These are phyloP conservation scores for Serranochromis macrocephalus DNA, from an alignment of 2,113 vertebrate species.

Conservation along the genomic window DNA sequence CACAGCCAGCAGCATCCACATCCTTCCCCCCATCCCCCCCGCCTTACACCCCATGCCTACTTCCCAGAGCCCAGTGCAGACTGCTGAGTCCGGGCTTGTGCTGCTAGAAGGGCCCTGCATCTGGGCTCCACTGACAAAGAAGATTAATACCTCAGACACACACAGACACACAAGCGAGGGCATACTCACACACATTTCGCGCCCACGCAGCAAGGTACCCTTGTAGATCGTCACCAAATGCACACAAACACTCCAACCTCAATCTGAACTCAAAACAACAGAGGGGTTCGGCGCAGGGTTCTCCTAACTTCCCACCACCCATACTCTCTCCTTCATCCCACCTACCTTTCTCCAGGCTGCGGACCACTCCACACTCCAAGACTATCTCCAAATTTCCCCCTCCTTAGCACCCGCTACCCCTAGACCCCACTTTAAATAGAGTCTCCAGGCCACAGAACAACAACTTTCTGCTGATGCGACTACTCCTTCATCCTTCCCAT, in stretches of 20 bases:
- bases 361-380: conserved; percentile 29
- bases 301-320: conserved; percentile 8
- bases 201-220: conserved; percentile 34
- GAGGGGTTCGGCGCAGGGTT: neutral
- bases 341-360: conserved; percentile 32
- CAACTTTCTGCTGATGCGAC: conserved; percentile 87
- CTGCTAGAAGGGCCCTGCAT: conserved; percentile 90
- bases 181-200: conserved; percentile 14
- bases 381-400: conserved; percentile 9
- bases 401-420: neutral
- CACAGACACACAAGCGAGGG: conserved; percentile 40
- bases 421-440: conserved; percentile 75
- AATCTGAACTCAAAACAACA: conserved; percentile 30
- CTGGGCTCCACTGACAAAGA: conserved; percentile 95
- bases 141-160: conserved; percentile 90
- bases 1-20: conserved; percentile 73
- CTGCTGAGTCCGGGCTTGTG: conserved; percentile 96
- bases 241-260: conserved; percentile 28
- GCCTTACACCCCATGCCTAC: conserved; percentile 15
- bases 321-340: conserved; percentile 45
- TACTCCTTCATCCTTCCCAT: conserved; percentile 54
- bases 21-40: neutral
- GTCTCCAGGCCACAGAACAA: conserved; percentile 81
- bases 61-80: conserved; percentile 77
- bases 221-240: conserved; percentile 24